Base-by-base conservation (phyloP, 1,140 invertebrate genomes). In the Hirudo medicinalis region DNA sequence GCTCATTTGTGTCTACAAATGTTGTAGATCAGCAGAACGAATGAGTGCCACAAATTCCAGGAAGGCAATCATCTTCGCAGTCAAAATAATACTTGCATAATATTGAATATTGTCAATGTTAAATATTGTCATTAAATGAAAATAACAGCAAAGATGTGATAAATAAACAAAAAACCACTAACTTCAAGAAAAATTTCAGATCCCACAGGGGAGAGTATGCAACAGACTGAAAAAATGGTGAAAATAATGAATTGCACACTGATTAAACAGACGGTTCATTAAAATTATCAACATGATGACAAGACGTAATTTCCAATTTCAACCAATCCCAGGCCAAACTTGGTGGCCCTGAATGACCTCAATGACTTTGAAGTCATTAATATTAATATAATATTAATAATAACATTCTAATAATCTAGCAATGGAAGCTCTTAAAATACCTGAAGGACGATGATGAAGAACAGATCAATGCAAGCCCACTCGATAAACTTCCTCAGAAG, bases 151-250 rank as follows among this genome's bases (percentile, higher is more conserved):
- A 36, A 6, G 32, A 49, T 2, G 13, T 36, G 20, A 43, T 40
- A 36, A 69, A 69, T 69, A 27, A 25, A 70, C 25, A 11, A 0
- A 60, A 67, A 53, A 74, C 40, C 36, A 75, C 75, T 77, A 77
- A 86, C 83, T 85, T 83, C 29, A 86, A 76, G 57, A 99, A 84
- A 84, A 99, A 99, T 79, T 97, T 94, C 78, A 97, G 79, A 82
- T 99, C 95, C 94, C 94, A 98, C 55, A 99, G 83, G 80, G 99
- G 98, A 80, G 92, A 95, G 84, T 98, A 98, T 2, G 94, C 94
- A 76, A 98, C 85, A 60, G 94, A 97, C 89, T 97, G 66, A 71
- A 71, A 74, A 71, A 19, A 27, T 20, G 25, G 87, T 54, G 87
- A 85, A 95, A 79, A 93, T 15, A 49, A 49, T 36, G 2, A 49